Evolutionary conservation across 1,140 invertebrate species (phyloP).

Genomic region (Adelges cooleyi): DNA sequence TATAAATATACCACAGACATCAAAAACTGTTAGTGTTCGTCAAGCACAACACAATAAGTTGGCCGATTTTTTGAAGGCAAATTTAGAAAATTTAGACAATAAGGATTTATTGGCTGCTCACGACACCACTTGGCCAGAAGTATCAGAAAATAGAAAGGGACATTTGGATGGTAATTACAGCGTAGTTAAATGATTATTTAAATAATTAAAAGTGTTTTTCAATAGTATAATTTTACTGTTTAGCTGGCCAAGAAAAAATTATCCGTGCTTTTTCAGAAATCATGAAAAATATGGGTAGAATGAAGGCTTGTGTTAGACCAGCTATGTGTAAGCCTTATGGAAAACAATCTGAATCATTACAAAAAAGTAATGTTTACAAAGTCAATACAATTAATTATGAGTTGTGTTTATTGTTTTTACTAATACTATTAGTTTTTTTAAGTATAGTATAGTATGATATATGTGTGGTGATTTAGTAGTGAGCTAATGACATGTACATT

Average conservation of each 20-base stretch:
- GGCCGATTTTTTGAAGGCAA: conserved; percentile 50
- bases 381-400: too few species aligned
- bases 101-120: conserved; percentile 46
- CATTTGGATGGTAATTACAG: conserved; percentile 26
- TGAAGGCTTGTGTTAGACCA: conserved; percentile 70
- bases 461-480: too few species aligned
- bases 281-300: conserved; percentile 72
- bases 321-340: conserved; percentile 81
- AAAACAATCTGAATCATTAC: conserved; percentile 72
- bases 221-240: conserved; percentile 28
- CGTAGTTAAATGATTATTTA: neutral
- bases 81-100: conserved; percentile 57
- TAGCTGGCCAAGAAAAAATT: conserved; percentile 64
- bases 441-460: too few species aligned
- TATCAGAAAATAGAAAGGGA: conserved; percentile 18
- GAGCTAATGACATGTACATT: too few species aligned
- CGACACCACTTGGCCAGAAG: conserved; percentile 49
- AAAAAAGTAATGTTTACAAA: conserved; percentile 68
- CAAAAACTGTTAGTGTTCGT: conserved; percentile 24
- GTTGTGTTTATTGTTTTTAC: too few species aligned
- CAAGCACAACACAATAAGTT: conserved; percentile 42
- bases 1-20: conserved; percentile 13
- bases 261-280: conserved; percentile 67
- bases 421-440: too few species aligned
- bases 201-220: too few species aligned